Conservation (phyloP, 2,888 invertebrate genomes). For the Tolmerus cingulatus region DNA sequence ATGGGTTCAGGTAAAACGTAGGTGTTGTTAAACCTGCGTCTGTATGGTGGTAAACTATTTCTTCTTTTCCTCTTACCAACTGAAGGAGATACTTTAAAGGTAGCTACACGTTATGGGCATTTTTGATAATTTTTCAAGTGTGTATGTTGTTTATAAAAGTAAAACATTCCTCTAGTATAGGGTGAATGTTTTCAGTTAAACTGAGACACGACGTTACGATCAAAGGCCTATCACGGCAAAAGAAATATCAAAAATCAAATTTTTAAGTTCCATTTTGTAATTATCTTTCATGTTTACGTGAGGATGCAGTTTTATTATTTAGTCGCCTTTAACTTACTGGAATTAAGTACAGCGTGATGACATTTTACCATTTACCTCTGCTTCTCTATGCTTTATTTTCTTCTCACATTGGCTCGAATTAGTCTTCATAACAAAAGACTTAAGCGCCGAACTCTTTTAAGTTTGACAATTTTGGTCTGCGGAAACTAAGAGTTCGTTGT, state of each 20-base stretch:
- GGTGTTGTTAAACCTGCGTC: constrained; percentile 45
- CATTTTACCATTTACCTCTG: neutral
- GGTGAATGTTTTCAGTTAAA: neutral
- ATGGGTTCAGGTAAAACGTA: constrained; percentile 44
- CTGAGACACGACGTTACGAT: neutral
- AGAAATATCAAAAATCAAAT: neutral
- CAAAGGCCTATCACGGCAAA: neutral
- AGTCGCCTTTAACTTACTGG: neutral
- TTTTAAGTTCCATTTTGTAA: neutral
- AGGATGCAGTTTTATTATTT: neutral
- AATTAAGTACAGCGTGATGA: neutral
- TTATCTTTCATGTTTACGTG: neutral
- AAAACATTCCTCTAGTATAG: neutral
- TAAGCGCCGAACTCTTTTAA: constrained; percentile 2
- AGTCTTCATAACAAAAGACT: constrained; percentile 5
- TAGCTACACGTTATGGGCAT: neutral
- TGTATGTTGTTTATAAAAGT: neutral
- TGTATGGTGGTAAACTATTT: constrained; percentile 25
- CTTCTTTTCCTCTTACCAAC: constrained; percentile 12
- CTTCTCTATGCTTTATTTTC: neutral
- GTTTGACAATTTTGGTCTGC: neutral
- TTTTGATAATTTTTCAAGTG: neutral
- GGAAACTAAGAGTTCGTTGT: neutral
- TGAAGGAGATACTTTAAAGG: neutral
- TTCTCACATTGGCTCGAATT: neutral